These are phyloP conservation scores for Pelecanoides urinatrix DNA, from an alignment of 2,113 vertebrate genomes.

Conservation along the genomic window DNA sequence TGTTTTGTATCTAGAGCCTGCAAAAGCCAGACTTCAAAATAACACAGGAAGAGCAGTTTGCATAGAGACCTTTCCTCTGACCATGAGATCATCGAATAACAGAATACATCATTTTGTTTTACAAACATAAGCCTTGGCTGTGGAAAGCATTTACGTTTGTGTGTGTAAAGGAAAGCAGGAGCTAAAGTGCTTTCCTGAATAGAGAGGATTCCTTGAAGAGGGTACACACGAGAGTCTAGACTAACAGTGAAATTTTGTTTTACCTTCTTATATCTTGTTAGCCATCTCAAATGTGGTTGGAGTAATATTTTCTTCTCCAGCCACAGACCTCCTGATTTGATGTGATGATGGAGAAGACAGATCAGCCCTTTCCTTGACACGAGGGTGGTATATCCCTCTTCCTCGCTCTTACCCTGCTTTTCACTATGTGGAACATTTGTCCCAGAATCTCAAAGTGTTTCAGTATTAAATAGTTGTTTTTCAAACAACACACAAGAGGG, in stretches of 20 bases:
- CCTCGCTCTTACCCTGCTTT: neutral
- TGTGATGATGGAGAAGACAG: neutral
- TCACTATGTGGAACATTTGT: neutral
- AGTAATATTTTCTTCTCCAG: neutral
- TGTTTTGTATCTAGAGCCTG: neutral
- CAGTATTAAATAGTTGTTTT: neutral
- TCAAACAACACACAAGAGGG: neutral
- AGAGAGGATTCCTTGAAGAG: neutral
- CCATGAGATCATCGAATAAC: neutral
- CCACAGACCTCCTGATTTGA: neutral
- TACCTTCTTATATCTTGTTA: neutral
- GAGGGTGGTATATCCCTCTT: neutral
- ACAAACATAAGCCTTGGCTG: neutral
- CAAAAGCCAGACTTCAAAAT: neutral
- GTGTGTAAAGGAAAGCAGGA: neutral
- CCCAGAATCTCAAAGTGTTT: neutral
- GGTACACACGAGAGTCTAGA: rapidly evolving
- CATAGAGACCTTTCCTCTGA: neutral
- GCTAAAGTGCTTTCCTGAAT: neutral
- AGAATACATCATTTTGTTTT: neutral
- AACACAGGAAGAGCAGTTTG: neutral
- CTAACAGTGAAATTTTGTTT: neutral
- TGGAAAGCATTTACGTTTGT: neutral
- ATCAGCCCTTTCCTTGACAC: neutral
- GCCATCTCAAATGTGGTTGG: neutral